Percentiles rank a stretch among this genome's conserved stretches.
These are phyloP conservation scores for Drosophila ananassae DNA, from an alignment of 1,140 invertebrate species.

Conservation along the genomic window DNA sequence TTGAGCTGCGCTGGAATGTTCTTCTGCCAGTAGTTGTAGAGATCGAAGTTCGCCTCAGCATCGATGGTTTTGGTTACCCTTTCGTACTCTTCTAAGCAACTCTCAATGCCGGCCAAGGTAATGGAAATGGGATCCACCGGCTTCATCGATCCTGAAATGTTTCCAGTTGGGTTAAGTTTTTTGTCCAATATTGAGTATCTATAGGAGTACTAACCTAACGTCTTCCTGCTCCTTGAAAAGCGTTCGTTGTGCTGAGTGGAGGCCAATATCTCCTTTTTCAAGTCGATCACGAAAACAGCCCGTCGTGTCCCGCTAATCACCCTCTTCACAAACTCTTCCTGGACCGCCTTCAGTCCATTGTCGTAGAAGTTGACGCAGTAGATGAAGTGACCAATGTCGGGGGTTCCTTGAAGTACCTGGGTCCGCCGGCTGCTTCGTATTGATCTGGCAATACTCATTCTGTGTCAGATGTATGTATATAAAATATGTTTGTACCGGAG, in stretches of 20 bases:
- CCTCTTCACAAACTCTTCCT: conserved; percentile 59
- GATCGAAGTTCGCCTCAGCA: conserved; percentile 49
- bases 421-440: conserved; percentile 6
- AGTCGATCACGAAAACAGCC: conserved; percentile 60
- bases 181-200: background rate
- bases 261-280: conserved; percentile 42
- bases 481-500: conserved; percentile 16
- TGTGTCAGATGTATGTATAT: background rate
- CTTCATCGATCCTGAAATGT: background rate
- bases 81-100: conserved; percentile 43
- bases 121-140: conserved; percentile 36
- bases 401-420: background rate
- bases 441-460: conserved; percentile 25
- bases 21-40: conserved; percentile 49
- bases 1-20: conserved; percentile 55
- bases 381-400: conserved; percentile 13
- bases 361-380: conserved; percentile 71
- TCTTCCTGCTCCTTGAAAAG: conserved; percentile 1
- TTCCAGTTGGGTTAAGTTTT: background rate
- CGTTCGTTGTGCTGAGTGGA: background rate
- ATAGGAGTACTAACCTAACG: background rate
- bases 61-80: conserved; percentile 38
- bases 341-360: conserved; percentile 53
- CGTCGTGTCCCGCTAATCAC: conserved; percentile 43
- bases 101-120: conserved; percentile 26